A percentile compares a stretch with the other conserved stretches of the same genome.
Conservation (phyloP, 2,113 vertebrate genomes). For the Alaudala cheleensis region DNA sequence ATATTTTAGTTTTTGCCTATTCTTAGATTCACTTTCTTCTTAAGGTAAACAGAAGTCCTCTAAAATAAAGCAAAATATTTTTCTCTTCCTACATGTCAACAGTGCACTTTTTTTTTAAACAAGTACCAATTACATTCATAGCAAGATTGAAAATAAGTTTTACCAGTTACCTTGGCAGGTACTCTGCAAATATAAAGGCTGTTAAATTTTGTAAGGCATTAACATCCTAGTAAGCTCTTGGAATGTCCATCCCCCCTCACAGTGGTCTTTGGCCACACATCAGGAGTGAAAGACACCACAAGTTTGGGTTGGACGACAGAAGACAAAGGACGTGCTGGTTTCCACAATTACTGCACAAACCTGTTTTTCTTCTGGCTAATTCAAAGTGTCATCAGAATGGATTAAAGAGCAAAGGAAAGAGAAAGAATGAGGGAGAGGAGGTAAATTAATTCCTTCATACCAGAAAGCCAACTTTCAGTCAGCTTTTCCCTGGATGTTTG, state of each 20-base stretch:
- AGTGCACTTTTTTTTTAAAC: neutral
- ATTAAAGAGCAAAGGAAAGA: constrained; percentile 60
- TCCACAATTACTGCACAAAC: neutral
- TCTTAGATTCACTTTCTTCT: neutral
- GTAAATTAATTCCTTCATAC: constrained; percentile 76
- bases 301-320: neutral
- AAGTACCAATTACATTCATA: neutral
- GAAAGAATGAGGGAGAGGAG: constrained; percentile 29
- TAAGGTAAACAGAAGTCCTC: neutral
- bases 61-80: neutral
- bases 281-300: neutral
- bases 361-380: constrained; percentile 60
- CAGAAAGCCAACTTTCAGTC: constrained; percentile 71
- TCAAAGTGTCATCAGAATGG: constrained; percentile 65
- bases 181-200: neutral
- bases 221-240: neutral
- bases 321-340: constrained; percentile 8
- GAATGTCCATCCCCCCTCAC: neutral
- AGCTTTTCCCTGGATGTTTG: constrained; percentile 73
- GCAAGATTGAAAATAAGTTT: neutral
- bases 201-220: constrained; percentile 8
- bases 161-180: neutral
- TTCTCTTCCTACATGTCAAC: neutral
- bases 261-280: neutral
- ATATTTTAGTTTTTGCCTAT: neutral